These are phyloP conservation scores for Takifugu bimaculatus DNA, from an alignment of 2,113 vertebrate genomes.

Conservation along the genomic window DNA sequence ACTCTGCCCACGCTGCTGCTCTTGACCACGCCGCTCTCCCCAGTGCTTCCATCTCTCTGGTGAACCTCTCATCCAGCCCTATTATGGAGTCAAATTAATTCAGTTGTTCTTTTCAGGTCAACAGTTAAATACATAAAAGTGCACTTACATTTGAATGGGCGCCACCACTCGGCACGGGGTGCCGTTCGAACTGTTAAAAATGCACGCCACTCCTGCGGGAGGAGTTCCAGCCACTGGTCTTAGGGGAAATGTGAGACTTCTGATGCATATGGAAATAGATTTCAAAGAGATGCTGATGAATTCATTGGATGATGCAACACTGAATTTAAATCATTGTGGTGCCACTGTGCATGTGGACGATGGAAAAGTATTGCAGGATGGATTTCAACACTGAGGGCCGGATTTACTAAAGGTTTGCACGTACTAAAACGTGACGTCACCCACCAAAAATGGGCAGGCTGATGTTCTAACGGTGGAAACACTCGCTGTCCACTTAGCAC, in stretches of 20 bases:
- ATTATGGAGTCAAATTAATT: slow-evolving; percentile 68
- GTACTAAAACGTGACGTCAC: too few species aligned
- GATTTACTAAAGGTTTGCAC: too few species aligned
- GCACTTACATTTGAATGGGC: slow-evolving; percentile 73
- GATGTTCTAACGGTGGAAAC: too few species aligned
- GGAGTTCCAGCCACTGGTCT: slow-evolving; percentile 54
- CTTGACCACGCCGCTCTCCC: slow-evolving; percentile 39
- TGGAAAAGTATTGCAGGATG: too few species aligned
- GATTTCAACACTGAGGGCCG: too few species aligned
- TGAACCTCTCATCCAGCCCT: slow-evolving; percentile 57
- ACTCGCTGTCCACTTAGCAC: too few species aligned
- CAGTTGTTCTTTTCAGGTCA: slow-evolving; percentile 80
- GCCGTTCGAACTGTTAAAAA: slow-evolving; percentile 46
- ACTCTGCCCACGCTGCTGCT: slow-evolving; percentile 27
- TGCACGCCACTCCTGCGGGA: slow-evolving; percentile 39
- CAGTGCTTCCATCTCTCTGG: slow-evolving; percentile 40
- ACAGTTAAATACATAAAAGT: slow-evolving; percentile 78
- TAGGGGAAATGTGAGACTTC: slow-evolving; percentile 33
- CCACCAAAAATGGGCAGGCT: too few species aligned
- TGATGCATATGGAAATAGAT: slow-evolving; percentile 17
- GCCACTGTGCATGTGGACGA: neutral
- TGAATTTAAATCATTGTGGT: slow-evolving; percentile 1
- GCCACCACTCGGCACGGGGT: slow-evolving; percentile 33
- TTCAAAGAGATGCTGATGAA: slow-evolving; percentile 8
- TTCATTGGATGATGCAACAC: neutral